Evolutionary conservation across 2,797 vertebrate genomes (phyloP).

Genomic region (Argya squamiceps): DNA sequence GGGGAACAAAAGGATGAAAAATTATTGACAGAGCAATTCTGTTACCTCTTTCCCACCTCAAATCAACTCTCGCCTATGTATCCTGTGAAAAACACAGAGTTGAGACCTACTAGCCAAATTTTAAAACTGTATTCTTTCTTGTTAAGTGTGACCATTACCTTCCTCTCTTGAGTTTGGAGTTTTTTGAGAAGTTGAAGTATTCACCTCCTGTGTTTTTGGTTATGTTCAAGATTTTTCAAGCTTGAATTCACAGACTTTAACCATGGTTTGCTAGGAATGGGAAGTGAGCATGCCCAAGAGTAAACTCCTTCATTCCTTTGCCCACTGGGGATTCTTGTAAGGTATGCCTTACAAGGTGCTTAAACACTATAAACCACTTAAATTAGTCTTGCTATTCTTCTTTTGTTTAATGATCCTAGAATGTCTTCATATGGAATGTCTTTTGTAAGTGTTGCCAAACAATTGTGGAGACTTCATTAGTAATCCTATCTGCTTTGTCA

Average conservation of each 20-base stretch:
- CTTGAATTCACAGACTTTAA: neutral
- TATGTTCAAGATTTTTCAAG: neutral
- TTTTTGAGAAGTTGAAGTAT: neutral
- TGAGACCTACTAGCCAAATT: neutral
- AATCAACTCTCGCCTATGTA: neutral
- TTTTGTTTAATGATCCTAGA: neutral
- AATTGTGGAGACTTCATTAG: neutral
- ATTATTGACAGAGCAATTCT: neutral
- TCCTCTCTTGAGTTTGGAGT: neutral
- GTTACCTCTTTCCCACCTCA: neutral
- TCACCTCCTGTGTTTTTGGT: neutral
- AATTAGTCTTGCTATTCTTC: neutral
- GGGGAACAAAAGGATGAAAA: neutral
- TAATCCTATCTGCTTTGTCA: neutral
- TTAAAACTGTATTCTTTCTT: neutral
- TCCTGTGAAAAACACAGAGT: neutral
- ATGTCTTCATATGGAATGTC: neutral
- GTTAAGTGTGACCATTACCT: neutral
- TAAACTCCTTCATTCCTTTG: neutral
- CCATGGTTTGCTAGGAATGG: neutral
- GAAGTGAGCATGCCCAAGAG: neutral
- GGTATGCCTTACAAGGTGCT: neutral
- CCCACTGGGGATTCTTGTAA: neutral
- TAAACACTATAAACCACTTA: neutral
- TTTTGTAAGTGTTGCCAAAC: neutral